phyloP scores from a whole-genome alignment of 2,888 invertebrate genomes.

The Timema podura region DNA sequence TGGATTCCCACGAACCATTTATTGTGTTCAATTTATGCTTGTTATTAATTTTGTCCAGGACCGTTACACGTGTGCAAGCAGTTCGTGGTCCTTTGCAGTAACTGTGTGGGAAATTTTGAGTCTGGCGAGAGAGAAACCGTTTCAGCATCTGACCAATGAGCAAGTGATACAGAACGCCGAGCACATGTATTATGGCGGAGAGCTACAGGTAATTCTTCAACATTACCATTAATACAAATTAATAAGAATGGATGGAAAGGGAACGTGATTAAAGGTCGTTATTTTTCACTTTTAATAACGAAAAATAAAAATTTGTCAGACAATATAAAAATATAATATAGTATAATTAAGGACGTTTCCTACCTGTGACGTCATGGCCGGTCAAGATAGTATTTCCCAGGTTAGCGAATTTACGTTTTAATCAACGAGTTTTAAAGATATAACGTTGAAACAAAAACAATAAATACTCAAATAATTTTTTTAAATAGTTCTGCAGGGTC shows the following conservation, averaged over 20 bases:
- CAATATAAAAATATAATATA: not conserved
- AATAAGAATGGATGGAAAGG: too few species aligned
- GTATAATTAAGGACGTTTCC: too few species aligned
- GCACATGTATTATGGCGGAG: conserved; percentile 59
- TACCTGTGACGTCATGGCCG: too few species aligned
- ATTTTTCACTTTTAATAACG: not conserved
- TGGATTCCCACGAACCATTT: too few species aligned
- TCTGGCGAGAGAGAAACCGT: conserved; percentile 57
- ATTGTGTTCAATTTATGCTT: not conserved
- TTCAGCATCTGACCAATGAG: conserved; percentile 56
- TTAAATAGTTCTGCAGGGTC: too few species aligned
- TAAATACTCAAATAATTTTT: too few species aligned
- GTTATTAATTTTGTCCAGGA: conserved; percentile 46
- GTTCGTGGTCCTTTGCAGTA: conserved; percentile 61
- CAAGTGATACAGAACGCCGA: conserved; percentile 62
- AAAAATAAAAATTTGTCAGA: not conserved
- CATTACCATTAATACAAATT: too few species aligned
- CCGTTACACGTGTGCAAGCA: conserved; percentile 58
- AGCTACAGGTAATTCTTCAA: conserved; percentile 49
- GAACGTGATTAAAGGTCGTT: too few species aligned
- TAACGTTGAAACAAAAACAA: too few species aligned
- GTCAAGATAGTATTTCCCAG: too few species aligned
- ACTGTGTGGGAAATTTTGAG: conserved; percentile 62
- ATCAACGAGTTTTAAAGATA: too few species aligned
- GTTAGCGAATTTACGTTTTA: too few species aligned